Evolutionary conservation across 2,797 vertebrate species (phyloP).

Genomic region (Sebastes nivosus): DNA sequence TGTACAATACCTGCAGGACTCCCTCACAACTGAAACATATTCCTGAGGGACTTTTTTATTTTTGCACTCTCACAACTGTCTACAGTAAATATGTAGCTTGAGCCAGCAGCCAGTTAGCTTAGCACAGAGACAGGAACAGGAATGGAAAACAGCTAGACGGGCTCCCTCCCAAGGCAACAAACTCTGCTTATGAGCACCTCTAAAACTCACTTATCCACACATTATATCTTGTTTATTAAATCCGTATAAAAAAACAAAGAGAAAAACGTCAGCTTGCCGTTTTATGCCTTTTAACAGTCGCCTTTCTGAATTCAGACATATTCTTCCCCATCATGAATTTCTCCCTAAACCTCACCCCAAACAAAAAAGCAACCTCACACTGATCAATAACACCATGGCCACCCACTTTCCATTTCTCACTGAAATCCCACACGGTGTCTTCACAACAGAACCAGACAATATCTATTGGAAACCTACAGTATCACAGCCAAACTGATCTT

Average conservation of each 20-base stretch:
- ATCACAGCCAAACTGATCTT: too few species aligned
- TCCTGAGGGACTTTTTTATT: background rate
- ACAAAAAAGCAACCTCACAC: too few species aligned
- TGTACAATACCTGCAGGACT: background rate
- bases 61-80: too few species aligned
- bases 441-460: too few species aligned
- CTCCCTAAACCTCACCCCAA: too few species aligned
- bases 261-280: background rate
- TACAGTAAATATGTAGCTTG: background rate
- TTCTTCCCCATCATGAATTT: too few species aligned
- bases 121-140: background rate
- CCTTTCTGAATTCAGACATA: too few species aligned
- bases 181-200: background rate
- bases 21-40: background rate
- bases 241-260: background rate
- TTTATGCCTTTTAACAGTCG: background rate
- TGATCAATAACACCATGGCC: too few species aligned
- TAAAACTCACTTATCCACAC: background rate
- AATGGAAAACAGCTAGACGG: background rate
- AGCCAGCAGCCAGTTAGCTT: background rate
- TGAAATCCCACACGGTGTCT: too few species aligned
- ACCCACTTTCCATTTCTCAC: too few species aligned
- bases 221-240: too few species aligned
- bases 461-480: too few species aligned
- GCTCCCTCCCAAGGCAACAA: background rate